Percentiles rank a stretch among this genome's conserved stretches.
phyloP scores from a whole-genome alignment of 1,140 invertebrate genomes.

The Conopomorpha cramerella region DNA sequence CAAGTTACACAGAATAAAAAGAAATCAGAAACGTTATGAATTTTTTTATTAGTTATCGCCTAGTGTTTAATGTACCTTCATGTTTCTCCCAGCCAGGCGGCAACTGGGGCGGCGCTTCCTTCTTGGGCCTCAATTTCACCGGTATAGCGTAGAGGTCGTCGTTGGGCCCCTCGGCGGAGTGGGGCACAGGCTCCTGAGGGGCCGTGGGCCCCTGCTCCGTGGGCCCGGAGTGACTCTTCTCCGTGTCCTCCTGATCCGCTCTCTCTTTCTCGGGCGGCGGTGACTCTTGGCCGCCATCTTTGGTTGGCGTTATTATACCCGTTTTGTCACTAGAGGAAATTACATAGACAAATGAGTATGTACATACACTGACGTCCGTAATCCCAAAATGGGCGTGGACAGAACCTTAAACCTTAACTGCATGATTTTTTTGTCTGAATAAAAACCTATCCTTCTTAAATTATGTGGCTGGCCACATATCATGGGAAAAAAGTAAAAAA shows the following conservation, averaged over 20 bases:
- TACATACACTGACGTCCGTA: not conserved
- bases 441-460: not conserved
- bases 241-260: conserved; percentile 48
- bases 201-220: too few relatives aligned
- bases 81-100: conserved; percentile 92
- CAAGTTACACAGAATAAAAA: too few relatives aligned
- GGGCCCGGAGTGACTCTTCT: conserved; percentile 64
- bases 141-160: conserved; percentile 78
- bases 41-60: too few relatives aligned
- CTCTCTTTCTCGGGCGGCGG: conserved; percentile 54
- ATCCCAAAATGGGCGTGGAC: too few relatives aligned
- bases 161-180: conserved; percentile 70
- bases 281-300: conserved; percentile 46
- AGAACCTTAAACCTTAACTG: too few relatives aligned
- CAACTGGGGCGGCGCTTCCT: conserved; percentile 43
- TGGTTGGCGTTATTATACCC: conserved; percentile 39
- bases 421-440: not conserved
- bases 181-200: conserved; percentile 67
- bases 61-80: conserved; percentile 68
- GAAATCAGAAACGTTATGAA: too few relatives aligned
- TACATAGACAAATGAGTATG: not conserved
- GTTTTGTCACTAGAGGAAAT: conserved; percentile 48
- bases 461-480: not conserved
- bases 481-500: not conserved
- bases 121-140: conserved; percentile 66